These are phyloP conservation scores for Pseudococcus viburni DNA, from an alignment of 2,888 invertebrate species.

Conservation along the genomic window DNA sequence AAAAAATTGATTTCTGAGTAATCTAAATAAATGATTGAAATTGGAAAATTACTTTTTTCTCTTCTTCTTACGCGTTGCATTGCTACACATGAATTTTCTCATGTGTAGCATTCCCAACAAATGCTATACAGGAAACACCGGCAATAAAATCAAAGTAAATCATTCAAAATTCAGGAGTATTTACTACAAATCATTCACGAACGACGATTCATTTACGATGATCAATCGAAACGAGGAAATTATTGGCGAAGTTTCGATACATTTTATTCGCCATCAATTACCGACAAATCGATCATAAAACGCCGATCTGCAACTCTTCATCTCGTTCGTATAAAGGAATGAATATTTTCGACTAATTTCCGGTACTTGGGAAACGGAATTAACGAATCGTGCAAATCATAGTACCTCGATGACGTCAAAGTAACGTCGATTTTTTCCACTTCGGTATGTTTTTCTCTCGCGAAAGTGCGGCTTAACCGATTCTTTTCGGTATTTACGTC, in stretches of 20 bases:
- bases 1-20: no score
- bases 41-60: no score
- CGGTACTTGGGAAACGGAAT: not conserved
- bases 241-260: not conserved
- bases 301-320: not conserved
- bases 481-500: conserved; percentile 27
- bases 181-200: not conserved
- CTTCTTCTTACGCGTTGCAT: no score
- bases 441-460: not conserved
- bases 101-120: no score
- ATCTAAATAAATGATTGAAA: no score
- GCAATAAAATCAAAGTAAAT: no score
- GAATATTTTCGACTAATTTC: not conserved
- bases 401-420: conserved; percentile 1
- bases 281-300: no score
- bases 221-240: not conserved
- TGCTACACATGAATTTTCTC: no score
- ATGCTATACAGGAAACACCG: no score
- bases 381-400: conserved; percentile 20
- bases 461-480: conserved; percentile 5
- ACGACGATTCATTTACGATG: not conserved
- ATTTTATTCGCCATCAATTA: not conserved
- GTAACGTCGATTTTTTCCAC: conserved; percentile 20
- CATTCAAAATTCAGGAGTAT: not conserved
- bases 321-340: not conserved